A percentile compares a stretch with the other conserved stretches of the same genome.
Conservation (phyloP, 2,113 vertebrate species). For the Engystomops pustulosus region DNA sequence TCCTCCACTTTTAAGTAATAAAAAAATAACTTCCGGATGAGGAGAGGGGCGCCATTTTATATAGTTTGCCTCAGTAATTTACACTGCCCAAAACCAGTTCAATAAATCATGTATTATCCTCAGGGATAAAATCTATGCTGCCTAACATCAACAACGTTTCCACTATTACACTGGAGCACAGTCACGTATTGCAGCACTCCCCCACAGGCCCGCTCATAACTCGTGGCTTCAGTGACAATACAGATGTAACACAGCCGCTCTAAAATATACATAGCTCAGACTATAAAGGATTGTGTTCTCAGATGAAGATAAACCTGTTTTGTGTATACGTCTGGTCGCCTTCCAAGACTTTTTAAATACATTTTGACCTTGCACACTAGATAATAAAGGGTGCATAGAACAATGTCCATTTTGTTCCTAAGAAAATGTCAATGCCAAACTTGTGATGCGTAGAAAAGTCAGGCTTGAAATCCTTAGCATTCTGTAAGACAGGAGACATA, state of each 20-base stretch:
- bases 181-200: background rate
- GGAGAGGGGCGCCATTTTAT: no score
- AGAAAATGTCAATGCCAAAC: background rate
- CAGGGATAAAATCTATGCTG: no score
- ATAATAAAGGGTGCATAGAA: background rate
- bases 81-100: no score
- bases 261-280: background rate
- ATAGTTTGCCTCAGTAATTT: no score
- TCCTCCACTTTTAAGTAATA: no score
- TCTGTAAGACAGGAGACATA: background rate
- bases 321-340: background rate
- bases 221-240: background rate
- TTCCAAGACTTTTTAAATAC: background rate
- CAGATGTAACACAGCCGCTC: conserved; percentile 5
- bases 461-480: background rate
- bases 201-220: background rate
- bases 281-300: conserved; percentile 9
- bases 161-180: conserved; percentile 12
- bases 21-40: no score
- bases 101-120: no score
- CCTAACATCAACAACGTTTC: no score
- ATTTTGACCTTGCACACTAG: background rate
- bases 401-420: background rate
- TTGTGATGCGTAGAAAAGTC: background rate
- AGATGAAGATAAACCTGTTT: background rate